phyloP scores from a whole-genome alignment of 2,888 invertebrate genomes.

The Leptinotarsa juncta region DNA sequence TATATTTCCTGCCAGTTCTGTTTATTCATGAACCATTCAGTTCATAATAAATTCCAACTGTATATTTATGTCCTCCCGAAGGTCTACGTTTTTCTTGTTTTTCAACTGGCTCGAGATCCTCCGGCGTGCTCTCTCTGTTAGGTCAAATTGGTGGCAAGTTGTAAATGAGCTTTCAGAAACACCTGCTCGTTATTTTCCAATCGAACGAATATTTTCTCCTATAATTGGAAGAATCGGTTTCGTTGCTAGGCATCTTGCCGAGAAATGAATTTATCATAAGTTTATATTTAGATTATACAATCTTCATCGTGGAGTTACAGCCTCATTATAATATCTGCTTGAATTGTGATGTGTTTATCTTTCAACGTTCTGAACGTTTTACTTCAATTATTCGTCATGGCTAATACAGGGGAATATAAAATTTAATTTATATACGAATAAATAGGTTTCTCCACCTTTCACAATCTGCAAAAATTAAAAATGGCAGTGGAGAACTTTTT shows the following conservation, averaged over 20 bases:
- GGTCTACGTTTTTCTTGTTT: constrained; percentile 11
- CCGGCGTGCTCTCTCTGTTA: constrained; percentile 3
- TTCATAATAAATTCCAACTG: constrained; percentile 15
- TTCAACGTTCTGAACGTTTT: neutral
- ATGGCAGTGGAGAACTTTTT: no score
- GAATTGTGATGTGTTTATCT: constrained; percentile 7
- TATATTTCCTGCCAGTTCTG: neutral
- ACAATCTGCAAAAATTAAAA: no score
- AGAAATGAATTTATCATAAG: constrained; percentile 19
- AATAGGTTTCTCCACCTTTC: no score
- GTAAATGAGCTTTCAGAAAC: constrained; percentile 19
- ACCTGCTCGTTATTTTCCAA: constrained; percentile 20
- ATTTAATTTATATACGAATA: no score
- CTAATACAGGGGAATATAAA: no score
- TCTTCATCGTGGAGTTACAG: neutral
- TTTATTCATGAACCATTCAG: neutral
- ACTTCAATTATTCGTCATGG: constrained; percentile 11
- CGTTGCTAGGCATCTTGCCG: constrained; percentile 9
- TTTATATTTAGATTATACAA: constrained; percentile 20
- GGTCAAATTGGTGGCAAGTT: constrained; percentile 21
- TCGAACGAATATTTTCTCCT: constrained; percentile 17
- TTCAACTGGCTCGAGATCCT: constrained; percentile 10
- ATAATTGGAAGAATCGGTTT: constrained; percentile 18
- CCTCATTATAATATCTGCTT: constrained; percentile 8
- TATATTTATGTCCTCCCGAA: constrained; percentile 12